Evolutionary conservation across 2,888 invertebrate genomes (phyloP).

Genomic region (Tetragonisca angustula): DNA sequence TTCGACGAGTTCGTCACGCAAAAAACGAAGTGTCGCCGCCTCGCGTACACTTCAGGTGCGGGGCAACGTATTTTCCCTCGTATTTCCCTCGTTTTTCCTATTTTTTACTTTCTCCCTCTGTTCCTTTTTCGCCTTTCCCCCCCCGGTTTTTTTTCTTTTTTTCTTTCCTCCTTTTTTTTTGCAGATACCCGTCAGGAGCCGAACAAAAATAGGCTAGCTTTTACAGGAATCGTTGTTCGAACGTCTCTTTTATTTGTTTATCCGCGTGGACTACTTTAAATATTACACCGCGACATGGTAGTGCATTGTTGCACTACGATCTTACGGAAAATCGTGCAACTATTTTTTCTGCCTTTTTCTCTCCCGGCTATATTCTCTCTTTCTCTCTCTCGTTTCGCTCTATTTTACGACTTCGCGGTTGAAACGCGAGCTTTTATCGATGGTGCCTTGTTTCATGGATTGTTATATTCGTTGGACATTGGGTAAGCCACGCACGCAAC

Average conservation of each 20-base stretch:
- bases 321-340: conserved; percentile 13
- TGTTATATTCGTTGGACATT: conserved; percentile 3
- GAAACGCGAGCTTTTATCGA: conserved; percentile 1
- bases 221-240: conserved; percentile 6
- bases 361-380: not conserved
- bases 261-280: conserved; percentile 27
- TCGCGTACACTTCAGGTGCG: conserved; percentile 16
- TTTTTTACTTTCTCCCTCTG: too few species aligned
- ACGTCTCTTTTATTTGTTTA: conserved; percentile 42
- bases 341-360: not conserved
- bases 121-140: not conserved
- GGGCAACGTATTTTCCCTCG: not conserved
- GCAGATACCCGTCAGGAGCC: not conserved
- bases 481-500: conserved; percentile 11
- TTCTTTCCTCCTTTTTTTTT: not conserved
- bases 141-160: too few species aligned
- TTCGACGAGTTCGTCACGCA: conserved; percentile 29
- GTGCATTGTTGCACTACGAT: conserved; percentile 4
- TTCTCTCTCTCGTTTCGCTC: too few species aligned
- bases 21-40: conserved; percentile 34
- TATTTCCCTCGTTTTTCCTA: too few species aligned
- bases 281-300: conserved; percentile 5
- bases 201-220: not conserved
- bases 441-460: conserved; percentile 6
- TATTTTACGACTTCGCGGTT: conserved; percentile 2